Percentiles rank a stretch among this genome's conserved stretches.
phyloP scores from a whole-genome alignment of 2,113 vertebrate genomes.

The Leptosomus discolor region DNA sequence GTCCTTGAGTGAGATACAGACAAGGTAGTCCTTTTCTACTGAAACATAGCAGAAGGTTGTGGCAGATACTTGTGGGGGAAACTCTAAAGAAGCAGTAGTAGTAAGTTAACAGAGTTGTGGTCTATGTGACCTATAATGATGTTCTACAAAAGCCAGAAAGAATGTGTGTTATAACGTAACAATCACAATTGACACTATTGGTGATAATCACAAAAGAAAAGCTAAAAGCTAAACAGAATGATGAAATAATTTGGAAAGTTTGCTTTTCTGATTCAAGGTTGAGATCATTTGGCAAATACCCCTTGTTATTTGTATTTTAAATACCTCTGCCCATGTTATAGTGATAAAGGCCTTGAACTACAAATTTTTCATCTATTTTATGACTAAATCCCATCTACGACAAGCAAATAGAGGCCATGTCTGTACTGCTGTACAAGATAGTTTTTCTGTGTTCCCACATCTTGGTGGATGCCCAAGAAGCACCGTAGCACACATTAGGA shows the following conservation, averaged over 20 bases:
- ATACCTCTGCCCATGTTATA: neutral
- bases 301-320: neutral
- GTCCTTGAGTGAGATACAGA: neutral
- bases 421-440: neutral
- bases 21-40: neutral
- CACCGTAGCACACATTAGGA: neutral
- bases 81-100: neutral
- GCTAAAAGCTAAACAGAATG: neutral
- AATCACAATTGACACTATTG: neutral
- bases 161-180: neutral
- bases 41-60: neutral
- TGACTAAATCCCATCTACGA: neutral
- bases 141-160: neutral
- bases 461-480: neutral
- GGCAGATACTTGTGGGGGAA: neutral
- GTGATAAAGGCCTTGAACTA: neutral
- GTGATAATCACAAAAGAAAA: neutral
- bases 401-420: neutral
- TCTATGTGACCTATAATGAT: neutral
- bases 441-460: neutral
- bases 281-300: neutral
- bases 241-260: neutral
- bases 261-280: neutral
- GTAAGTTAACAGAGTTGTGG: neutral
- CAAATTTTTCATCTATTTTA: neutral